Percentiles rank a stretch among this genome's conserved stretches.
Evolutionary conservation across 2,797 vertebrate genomes (phyloP).

Genomic region (Eulemur albifrons): DNA sequence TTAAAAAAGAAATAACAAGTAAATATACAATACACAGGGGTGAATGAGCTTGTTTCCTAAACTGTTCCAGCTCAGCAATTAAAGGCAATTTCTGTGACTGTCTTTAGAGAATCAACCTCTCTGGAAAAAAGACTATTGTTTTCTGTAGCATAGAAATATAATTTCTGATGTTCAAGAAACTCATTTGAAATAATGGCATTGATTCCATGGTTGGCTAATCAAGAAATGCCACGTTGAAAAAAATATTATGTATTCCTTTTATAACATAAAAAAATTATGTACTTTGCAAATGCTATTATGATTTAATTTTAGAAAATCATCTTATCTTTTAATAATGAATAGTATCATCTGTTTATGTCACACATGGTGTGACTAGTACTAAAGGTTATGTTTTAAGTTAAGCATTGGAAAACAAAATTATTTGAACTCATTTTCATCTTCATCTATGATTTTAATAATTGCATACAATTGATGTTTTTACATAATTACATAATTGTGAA

Average conservation of each 20-base stretch:
- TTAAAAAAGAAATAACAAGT: conserved; percentile 60
- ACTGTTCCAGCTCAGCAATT: conserved; percentile 49
- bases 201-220: conserved; percentile 75
- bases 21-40: background rate
- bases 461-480: background rate
- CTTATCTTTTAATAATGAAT: conserved; percentile 66
- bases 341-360: conserved; percentile 50
- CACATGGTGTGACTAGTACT: background rate
- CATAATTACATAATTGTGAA: background rate
- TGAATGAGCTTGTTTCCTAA: conserved; percentile 52
- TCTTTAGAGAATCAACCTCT: conserved; percentile 64
- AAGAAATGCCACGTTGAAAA: conserved; percentile 78
- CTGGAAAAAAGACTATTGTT: conserved; percentile 67
- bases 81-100: conserved; percentile 75
- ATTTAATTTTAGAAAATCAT: conserved; percentile 68
- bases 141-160: conserved; percentile 71
- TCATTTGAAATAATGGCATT: conserved; percentile 76
- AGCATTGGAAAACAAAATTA: background rate
- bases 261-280: conserved; percentile 57
- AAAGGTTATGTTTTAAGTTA: background rate
- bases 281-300: conserved; percentile 73
- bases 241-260: conserved; percentile 71
- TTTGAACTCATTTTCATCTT: background rate
- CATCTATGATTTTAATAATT: background rate
- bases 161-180: conserved; percentile 69